These are phyloP conservation scores for Pteronura brasiliensis DNA, from an alignment of 2,113 vertebrate species.

Conservation along the genomic window DNA sequence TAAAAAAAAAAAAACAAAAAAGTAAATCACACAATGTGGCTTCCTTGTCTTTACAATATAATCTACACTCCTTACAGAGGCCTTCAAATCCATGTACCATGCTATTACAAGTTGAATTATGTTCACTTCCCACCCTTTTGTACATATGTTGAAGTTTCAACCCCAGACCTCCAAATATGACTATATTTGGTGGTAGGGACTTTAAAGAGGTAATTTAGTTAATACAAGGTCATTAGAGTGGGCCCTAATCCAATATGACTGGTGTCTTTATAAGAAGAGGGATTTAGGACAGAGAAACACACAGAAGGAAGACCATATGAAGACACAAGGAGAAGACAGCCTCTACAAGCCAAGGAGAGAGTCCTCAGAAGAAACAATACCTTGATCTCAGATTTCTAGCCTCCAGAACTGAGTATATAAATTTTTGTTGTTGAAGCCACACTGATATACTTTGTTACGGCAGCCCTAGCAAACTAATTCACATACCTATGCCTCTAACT, in stretches of 20 bases:
- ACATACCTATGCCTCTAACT: neutral
- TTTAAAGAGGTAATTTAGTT: neutral
- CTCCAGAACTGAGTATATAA: neutral
- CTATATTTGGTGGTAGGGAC: neutral
- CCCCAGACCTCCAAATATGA: neutral
- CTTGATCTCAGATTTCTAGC: neutral
- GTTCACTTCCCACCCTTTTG: neutral
- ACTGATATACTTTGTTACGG: neutral
- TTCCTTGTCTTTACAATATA: neutral
- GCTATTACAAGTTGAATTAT: neutral
- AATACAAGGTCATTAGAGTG: neutral
- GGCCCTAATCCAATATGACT: neutral
- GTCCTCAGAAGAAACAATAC: neutral
- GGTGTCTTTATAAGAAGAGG: neutral
- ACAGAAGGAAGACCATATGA: neutral
- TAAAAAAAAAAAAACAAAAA: neutral
- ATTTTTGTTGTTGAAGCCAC: neutral
- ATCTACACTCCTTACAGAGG: neutral
- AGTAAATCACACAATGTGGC: neutral
- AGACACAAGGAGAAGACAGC: neutral
- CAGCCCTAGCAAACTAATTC: neutral
- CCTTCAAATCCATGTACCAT: neutral
- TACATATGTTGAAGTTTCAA: neutral
- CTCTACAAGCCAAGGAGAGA: neutral
- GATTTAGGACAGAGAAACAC: neutral